Evolutionary conservation across 2,888 invertebrate genomes (phyloP).

Genomic region (Platycheirus rosarum): DNA sequence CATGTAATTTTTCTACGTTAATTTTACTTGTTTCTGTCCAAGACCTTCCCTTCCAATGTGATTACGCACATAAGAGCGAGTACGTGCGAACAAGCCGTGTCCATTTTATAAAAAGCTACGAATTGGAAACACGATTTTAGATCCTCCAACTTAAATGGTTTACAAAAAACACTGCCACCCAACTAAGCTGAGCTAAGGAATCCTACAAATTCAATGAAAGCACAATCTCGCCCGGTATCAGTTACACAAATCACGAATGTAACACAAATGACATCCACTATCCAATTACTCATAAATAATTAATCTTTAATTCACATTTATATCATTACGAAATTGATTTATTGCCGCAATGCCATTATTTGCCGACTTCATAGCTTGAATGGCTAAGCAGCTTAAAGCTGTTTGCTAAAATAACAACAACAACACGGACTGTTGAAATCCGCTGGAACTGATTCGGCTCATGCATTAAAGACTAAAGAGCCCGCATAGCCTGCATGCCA

Average conservation of each 20-base stretch:
- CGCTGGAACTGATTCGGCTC: constrained; percentile 52
- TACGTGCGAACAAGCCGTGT: too few relatives aligned
- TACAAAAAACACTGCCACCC: too few relatives aligned
- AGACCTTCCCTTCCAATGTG: too few relatives aligned
- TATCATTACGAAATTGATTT: constrained; percentile 74
- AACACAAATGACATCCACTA: constrained; percentile 71
- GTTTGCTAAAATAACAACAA: constrained; percentile 1
- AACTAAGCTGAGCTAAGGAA: constrained; percentile 25
- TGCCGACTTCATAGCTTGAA: constrained; percentile 58
- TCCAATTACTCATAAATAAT: constrained; percentile 75
- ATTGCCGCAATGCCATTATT: constrained; percentile 65
- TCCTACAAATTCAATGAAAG: constrained; percentile 50
- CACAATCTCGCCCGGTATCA: constrained; percentile 65
- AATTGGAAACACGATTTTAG: too few relatives aligned
- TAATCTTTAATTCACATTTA: constrained; percentile 73
- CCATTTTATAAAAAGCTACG: too few relatives aligned
- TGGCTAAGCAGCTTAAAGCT: constrained; percentile 40
- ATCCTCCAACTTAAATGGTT: too few relatives aligned
- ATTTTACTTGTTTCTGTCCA: too few relatives aligned
- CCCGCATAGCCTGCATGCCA: constrained; percentile 42
- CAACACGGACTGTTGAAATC: constrained; percentile 25
- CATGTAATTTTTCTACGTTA: too few relatives aligned
- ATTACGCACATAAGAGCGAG: too few relatives aligned
- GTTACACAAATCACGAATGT: constrained; percentile 73
- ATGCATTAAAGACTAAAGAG: constrained; percentile 72